Base-by-base conservation (phyloP, 2,113 vertebrate species). In the Seriola rivoliana region DNA sequence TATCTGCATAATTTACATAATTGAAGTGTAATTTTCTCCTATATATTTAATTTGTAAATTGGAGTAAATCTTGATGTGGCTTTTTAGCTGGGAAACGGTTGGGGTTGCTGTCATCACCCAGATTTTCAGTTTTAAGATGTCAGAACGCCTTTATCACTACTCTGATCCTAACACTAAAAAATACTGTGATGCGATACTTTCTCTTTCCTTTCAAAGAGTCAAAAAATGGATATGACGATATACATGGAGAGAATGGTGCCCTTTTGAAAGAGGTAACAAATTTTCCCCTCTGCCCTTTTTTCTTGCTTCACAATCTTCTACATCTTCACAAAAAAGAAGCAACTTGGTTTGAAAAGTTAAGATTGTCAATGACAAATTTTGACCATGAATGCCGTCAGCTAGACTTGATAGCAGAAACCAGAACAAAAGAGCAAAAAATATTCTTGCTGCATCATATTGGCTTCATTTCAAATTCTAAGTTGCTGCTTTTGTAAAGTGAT, bases 201-300 rank as follows among this genome's bases (percentile, higher is more conserved):
- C 46, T 40, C 16, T 75, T 68, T 85, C 40, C 52, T 13, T 38
- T 80, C 16, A 55, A 52, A 90, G 87, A 75, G 0, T 11, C 29
- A 4, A 16, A 0, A 6, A 36, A 60, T 44, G 75, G 50, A 1
- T 0, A 55, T 3, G 55, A 50, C 0, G 4, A 0, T 10, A 3
- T 8, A 7, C 4, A 3, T n/a, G 52, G 13, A 77, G 3, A 71
- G 38, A 82, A 84, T 2, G 74, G 64, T 11, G 3, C 3, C 11
- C 3, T 0, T 1, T 63, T 6, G 25, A 85, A 74, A 48, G 80
- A 87, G 90, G 90, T 92, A 87, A 80, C 4, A 16, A 0, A 0
- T 42, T 38, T 68, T 3, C 0, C 4, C 10, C 21, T 46, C 9
- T 17, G 12, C 19, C 13, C 3, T 4, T 72, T n/a, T 29, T 23